Percentiles rank a stretch among this genome's conserved stretches.
Evolutionary conservation across 2,113 vertebrate genomes (phyloP).

Genomic region (Oxygymnocypris stewartii): DNA sequence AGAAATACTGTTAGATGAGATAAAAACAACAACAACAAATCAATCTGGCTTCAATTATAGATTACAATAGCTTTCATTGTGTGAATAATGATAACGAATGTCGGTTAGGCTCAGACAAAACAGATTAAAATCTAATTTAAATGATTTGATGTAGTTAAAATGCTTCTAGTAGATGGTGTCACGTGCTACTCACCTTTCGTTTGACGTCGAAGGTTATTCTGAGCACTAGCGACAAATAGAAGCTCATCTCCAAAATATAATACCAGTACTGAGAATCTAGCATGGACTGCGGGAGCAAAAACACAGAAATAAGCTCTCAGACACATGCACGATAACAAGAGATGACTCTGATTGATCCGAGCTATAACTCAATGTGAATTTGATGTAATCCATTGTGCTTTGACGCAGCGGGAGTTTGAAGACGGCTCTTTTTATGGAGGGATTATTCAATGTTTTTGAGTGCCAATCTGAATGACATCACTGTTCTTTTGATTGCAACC

Average conservation of each 20-base stretch:
- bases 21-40: neutral
- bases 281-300: conserved; percentile 76
- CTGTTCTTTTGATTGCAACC: conserved; percentile 40
- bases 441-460: conserved; percentile 10
- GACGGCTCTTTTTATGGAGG: conserved; percentile 16
- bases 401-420: neutral
- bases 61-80: neutral
- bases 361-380: neutral
- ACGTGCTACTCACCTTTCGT: conserved; percentile 82
- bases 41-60: neutral
- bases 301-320: neutral
- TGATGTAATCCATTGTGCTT: neutral
- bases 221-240: conserved; percentile 89
- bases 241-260: conserved; percentile 89
- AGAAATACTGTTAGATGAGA: neutral
- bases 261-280: conserved; percentile 96
- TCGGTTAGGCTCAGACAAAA: neutral
- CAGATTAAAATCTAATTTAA: neutral
- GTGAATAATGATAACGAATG: neutral
- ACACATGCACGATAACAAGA: neutral
- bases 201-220: conserved; percentile 87
- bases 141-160: neutral
- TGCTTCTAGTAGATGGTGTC: neutral
- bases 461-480: conserved; percentile 53
- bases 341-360: neutral